Percentiles rank a stretch among this genome's conserved stretches.
Evolutionary conservation across 2,113 vertebrate species (phyloP).

Genomic region (Xerus inauris): DNA sequence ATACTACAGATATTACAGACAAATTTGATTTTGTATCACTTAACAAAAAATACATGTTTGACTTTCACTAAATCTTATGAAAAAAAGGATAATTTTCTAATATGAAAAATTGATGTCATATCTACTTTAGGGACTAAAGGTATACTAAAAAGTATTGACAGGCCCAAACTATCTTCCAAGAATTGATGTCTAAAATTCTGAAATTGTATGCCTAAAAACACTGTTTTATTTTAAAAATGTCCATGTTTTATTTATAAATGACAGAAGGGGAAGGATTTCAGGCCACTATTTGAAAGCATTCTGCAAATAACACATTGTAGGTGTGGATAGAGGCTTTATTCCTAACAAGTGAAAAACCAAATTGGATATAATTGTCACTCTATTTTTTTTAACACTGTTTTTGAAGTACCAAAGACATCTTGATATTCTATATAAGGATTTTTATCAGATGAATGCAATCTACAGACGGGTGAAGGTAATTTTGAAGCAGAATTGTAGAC

Average conservation of each 20-base stretch:
- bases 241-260: constrained; percentile 66
- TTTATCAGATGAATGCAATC: constrained; percentile 69
- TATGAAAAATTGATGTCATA: background rate
- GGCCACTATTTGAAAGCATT: constrained; percentile 62
- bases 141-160: background rate
- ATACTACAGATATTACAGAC: background rate
- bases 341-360: constrained; percentile 72
- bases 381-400: constrained; percentile 73
- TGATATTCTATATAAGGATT: constrained; percentile 57
- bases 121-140: background rate
- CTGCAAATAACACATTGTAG: constrained; percentile 68
- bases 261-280: constrained; percentile 56
- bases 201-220: constrained; percentile 35
- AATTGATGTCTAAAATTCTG: constrained; percentile 46
- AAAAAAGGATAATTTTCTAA: constrained; percentile 14
- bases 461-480: constrained; percentile 68
- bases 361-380: constrained; percentile 72
- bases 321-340: constrained; percentile 70
- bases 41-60: background rate
- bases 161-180: constrained; percentile 26
- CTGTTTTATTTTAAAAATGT: constrained; percentile 58
- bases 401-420: constrained; percentile 73
- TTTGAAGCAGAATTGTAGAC: constrained; percentile 49
- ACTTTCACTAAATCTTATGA: background rate
- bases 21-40: background rate